Conservation (phyloP, 2,113 vertebrate species). For the Euleptes europaea region DNA sequence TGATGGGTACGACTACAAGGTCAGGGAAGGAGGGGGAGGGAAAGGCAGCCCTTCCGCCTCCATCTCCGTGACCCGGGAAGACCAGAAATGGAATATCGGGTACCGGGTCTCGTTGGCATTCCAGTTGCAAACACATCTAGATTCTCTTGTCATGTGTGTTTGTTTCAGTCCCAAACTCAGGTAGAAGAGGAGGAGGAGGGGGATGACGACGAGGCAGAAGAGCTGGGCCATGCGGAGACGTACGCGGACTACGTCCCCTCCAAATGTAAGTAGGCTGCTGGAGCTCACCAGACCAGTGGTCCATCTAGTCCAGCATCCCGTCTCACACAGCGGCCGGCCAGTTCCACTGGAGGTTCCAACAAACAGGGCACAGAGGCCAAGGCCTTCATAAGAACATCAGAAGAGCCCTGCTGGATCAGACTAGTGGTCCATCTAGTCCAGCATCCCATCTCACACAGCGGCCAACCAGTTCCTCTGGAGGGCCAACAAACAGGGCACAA, state of each 20-base stretch:
- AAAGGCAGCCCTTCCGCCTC: neutral
- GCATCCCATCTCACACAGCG: too few relatives aligned
- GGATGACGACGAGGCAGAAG: constrained; percentile 91
- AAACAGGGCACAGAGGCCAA: too few relatives aligned
- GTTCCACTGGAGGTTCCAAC: too few relatives aligned
- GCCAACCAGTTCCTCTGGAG: too few relatives aligned
- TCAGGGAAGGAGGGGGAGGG: neutral
- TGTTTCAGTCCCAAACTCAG: constrained; percentile 72
- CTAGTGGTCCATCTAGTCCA: too few relatives aligned
- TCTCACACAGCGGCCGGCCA: too few relatives aligned
- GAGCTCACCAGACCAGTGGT: too few relatives aligned
- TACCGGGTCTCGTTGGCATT: too few relatives aligned
- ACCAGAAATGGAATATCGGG: neutral
- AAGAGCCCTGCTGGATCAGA: too few relatives aligned
- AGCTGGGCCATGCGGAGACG: constrained; percentile 94
- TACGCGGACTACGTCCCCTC: constrained; percentile 95
- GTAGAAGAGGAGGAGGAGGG: constrained; percentile 92
- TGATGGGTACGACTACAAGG: neutral
- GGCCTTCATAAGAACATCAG: too few relatives aligned
- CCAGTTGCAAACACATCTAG: neutral
- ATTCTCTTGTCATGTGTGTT: neutral
- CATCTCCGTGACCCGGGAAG: neutral
- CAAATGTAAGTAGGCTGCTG: constrained; percentile 83
- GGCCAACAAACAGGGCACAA: too few relatives aligned
- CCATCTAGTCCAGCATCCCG: too few relatives aligned